These are phyloP conservation scores for Magallana angulata DNA, from an alignment of 1,140 invertebrate species.

Conservation along the genomic window DNA sequence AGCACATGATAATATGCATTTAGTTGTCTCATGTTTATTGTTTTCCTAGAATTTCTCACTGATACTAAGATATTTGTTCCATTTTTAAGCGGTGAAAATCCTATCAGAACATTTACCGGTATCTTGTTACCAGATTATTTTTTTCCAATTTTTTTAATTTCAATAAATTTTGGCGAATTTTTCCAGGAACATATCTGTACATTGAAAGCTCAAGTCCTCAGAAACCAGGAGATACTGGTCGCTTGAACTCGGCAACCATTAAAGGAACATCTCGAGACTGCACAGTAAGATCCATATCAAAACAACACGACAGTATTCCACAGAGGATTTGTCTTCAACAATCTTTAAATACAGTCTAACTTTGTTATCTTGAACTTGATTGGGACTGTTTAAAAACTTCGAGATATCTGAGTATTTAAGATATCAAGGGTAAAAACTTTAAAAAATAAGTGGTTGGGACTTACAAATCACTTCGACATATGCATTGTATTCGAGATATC, in stretches of 20 bases:
- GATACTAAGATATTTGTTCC: neutral
- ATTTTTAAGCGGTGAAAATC: neutral
- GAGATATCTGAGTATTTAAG: neutral
- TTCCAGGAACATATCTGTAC: slow-evolving; percentile 71
- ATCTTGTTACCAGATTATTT: neutral
- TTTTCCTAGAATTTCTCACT: neutral
- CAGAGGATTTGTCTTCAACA: too few relatives aligned
- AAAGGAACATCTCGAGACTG: slow-evolving; percentile 61
- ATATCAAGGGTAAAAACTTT: neutral
- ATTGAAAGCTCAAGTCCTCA: slow-evolving; percentile 69
- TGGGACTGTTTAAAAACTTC: neutral
- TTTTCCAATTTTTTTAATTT: too few relatives aligned
- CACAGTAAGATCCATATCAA: slow-evolving; percentile 51
- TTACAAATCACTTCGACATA: too few relatives aligned
- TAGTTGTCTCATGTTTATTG: too few relatives aligned
- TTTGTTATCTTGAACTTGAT: neutral
- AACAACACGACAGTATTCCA: too few relatives aligned
- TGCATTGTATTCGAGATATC: too few relatives aligned
- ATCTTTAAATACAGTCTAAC: too few relatives aligned
- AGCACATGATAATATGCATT: too few relatives aligned
- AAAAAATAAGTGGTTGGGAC: too few relatives aligned
- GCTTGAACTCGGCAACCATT: slow-evolving; percentile 64
- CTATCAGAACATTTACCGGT: too few relatives aligned
- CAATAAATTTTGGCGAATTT: neutral
- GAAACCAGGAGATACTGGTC: slow-evolving; percentile 60